A percentile compares a stretch with the other conserved stretches of the same genome.
Evolutionary conservation across 2,113 vertebrate species (phyloP).

Genomic region (Peucedramus taeniatus): DNA sequence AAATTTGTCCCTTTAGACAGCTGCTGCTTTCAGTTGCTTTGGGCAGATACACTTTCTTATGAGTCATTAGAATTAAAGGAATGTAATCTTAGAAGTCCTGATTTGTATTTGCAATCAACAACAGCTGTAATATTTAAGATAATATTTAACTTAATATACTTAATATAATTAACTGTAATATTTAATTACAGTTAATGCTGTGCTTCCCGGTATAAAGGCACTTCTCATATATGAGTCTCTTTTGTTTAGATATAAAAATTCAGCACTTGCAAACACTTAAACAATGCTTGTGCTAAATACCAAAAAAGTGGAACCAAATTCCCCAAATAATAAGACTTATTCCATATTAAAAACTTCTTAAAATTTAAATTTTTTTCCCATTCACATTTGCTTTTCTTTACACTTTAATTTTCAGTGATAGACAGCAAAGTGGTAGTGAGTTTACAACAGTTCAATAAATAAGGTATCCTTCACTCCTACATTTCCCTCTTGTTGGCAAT

Average conservation of each 20-base stretch:
- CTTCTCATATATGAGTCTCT: background rate
- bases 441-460: background rate
- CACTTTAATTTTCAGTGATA: background rate
- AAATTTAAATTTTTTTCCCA: background rate
- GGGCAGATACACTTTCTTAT: background rate
- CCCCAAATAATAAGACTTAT: background rate
- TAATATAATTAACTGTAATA: too few relatives aligned
- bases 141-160: too few relatives aligned
- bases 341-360: background rate
- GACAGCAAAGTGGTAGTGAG: background rate
- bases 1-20: background rate
- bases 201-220: background rate
- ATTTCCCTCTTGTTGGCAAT: background rate
- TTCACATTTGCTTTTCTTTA: background rate
- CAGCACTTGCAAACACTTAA: background rate
- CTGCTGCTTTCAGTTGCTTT: background rate
- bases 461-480: background rate
- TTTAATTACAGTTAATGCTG: background rate
- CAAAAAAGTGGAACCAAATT: background rate
- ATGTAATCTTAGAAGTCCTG: background rate
- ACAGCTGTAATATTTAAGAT: slow-evolving; percentile 1
- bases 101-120: slow-evolving; percentile 38
- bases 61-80: background rate
- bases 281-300: background rate
- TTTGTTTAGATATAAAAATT: background rate